Evolutionary conservation across 2,797 vertebrate genomes (phyloP).

Genomic region (Arnoldichthys spilopterus): DNA sequence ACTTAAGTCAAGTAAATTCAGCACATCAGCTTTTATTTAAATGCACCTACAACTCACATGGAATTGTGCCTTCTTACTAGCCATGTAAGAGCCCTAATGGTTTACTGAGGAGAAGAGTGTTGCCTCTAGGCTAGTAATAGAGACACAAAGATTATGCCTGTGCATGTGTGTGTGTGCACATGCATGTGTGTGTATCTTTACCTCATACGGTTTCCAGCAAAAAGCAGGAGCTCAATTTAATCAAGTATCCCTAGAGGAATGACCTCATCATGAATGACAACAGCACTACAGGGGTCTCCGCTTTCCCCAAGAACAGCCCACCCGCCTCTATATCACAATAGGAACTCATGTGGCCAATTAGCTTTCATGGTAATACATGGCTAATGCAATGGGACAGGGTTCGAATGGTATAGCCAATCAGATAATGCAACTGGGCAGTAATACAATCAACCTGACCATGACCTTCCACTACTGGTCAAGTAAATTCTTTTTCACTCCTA

Average conservation of each 20-base stretch:
- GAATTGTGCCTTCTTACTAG: neutral
- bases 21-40: no score
- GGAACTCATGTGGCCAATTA: conserved; percentile 37
- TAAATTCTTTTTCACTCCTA: neutral
- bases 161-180: conserved; percentile 27
- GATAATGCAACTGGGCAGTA: conserved; percentile 12
- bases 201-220: conserved; percentile 49
- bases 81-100: conserved; percentile 20
- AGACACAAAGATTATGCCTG: conserved; percentile 12
- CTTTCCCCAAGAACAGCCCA: conserved; percentile 38
- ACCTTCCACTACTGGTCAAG: neutral
- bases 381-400: conserved; percentile 27
- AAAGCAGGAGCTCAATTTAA: conserved; percentile 58
- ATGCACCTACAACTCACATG: neutral
- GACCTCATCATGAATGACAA: conserved; percentile 69
- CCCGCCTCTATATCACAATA: conserved; percentile 31
- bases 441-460: conserved; percentile 12
- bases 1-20: neutral
- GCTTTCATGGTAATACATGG: conserved; percentile 8
- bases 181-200: conserved; percentile 22
- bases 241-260: conserved; percentile 67
- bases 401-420: conserved; percentile 29
- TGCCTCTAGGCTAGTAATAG: conserved; percentile 18
- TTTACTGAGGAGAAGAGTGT: conserved; percentile 17
- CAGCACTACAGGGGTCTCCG: conserved; percentile 42